Evolutionary conservation across 2,888 invertebrate genomes (phyloP), one percentile per base, ranked within the genome.

Genomic region (Campaea margaritaria): DNA sequence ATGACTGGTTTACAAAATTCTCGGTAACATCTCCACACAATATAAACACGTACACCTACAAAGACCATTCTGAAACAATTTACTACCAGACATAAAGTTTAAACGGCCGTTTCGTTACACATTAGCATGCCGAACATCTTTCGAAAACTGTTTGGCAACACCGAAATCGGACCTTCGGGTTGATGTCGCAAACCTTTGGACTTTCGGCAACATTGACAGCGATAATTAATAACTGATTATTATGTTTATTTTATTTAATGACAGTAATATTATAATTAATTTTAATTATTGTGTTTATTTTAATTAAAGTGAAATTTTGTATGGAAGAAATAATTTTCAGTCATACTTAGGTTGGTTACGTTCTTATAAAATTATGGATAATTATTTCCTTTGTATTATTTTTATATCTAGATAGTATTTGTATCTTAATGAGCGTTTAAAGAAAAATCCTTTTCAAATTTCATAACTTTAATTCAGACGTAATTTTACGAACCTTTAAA

Each of bases 51-150:
- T 65, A 73, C 73, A 67, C 64, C 52, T 62, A 58, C 53, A 65
- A 68, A 51, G 65, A 62, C 67, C 67, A 69, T 75, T 81, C 75
- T 72, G 65, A 67, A 76, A 76, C 73, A 70, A 78, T 81, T 81
- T 80, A 83, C 73, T 70, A 47, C 65, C 49, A 64, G 48, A 52
- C 74, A 74, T 78, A 79, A 81, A 81, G 57, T 68, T 69, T 67
- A 36, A 51, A 74, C 72, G 75, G 73, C 57, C 69, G 58, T 74
- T 77, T 73, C 73, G 72, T 58, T 72, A 67, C 73, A 73, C 64
- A 74, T 74, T 64, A 53, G 31, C 15, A 28, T 21, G 12, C 44
- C 39, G 39, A 53, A 70, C 69, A 68, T 54, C 58, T 57, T 65
- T 74, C 67, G 68, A 66, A 65, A 50, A 53, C 11, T 44, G 53